Evolutionary conservation across 2,888 invertebrate genomes (phyloP), one percentile per base, ranked within the genome.

Genomic region (Papilio elwesi): DNA sequence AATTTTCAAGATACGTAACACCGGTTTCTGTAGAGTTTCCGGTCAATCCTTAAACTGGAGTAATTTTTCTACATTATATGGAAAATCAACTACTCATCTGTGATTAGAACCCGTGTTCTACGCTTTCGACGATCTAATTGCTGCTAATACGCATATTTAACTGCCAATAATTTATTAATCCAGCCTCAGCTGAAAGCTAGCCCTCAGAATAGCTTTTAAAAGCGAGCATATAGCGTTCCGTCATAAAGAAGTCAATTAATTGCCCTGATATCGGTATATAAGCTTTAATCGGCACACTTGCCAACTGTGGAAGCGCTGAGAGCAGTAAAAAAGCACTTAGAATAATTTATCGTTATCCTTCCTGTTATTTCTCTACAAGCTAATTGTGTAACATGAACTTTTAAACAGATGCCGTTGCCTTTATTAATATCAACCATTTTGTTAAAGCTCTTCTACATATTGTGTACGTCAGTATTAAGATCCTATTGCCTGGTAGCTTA

Each of bases 261-360:
- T 51, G 49, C 65, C n/a, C 36, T 65, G 65, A 36, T 65, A 65
- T 49, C 36, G 26, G n/a, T 65, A 65, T 65, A 65, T 65, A 51
- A 52, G 67, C 16, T 43, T 43, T 52, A 62, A 62, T 59, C 38
- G 43, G 59, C 59, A 43, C 59, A 62, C 59, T 62, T 62, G 43
- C 59, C 43, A 55, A 67, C 26, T 43, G 47, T 47, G 67, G 13
- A 53, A 67, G 16, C 43, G 67, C 15, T 53, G 38, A 38, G 47
- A 43, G 67, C 47, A 67, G 53, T 67, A 67, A 67, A 67, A 59
- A 67, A 53, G 67, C 52, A 67, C 38, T 43, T 53, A 67, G 26
- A 53, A 53, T 43, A 38, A 67, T 53, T 67, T 67, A 67, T 43
- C 11, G 67, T 59, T 59, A 59, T 59, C 43, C 59, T 59, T 59